Percentiles rank a stretch among this genome's conserved stretches.
phyloP scores from a whole-genome alignment of 2,888 invertebrate genomes.

The Meghimatium bilineatum region DNA sequence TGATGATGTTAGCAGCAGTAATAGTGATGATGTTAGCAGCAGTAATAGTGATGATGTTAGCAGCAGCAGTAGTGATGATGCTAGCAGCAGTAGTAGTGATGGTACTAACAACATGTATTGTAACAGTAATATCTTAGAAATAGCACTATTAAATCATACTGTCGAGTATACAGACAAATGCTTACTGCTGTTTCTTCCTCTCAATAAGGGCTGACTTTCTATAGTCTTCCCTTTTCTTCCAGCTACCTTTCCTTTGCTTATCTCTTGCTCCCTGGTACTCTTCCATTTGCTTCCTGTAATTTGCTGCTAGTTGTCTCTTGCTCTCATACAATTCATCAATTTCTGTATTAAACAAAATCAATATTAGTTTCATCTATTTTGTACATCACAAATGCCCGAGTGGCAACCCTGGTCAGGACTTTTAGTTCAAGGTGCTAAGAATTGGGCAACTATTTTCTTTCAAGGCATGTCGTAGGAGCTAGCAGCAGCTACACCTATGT shows the following conservation, averaged over 20 bases:
- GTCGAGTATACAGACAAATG: background rate
- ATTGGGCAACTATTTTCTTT: no score
- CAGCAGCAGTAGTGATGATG: background rate
- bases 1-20: background rate
- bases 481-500: no score
- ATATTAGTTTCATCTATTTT: background rate
- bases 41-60: background rate
- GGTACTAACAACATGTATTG: background rate
- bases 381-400: background rate
- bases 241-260: conserved; percentile 63
- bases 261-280: conserved; percentile 65
- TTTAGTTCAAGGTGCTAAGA: no score
- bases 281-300: conserved; percentile 64
- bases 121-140: background rate
- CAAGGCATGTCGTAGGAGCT: no score
- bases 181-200: conserved; percentile 28
- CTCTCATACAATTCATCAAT: conserved; percentile 66
- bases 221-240: conserved; percentile 64
- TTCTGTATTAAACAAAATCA: conserved; percentile 55
- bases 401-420: no score
- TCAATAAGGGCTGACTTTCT: conserved; percentile 30
- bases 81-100: background rate
- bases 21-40: background rate
- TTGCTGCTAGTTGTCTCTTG: conserved; percentile 61
- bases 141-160: background rate